Evolutionary conservation across 2,888 invertebrate species (phyloP).

Genomic region (Erebia epiphron): DNA sequence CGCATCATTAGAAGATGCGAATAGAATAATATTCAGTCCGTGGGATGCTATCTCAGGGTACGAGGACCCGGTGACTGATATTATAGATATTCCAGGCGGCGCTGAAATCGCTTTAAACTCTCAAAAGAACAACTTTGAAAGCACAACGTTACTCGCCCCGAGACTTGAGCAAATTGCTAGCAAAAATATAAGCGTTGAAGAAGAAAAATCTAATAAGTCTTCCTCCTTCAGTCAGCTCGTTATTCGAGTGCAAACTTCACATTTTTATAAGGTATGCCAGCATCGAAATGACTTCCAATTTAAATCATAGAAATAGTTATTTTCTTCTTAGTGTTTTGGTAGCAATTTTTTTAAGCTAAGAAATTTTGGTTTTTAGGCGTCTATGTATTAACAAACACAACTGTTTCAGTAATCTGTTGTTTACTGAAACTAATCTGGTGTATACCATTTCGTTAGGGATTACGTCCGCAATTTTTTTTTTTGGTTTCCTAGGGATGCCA

Average conservation of each 20-base stretch:
- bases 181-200: constrained; percentile 75
- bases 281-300: constrained; percentile 25
- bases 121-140: constrained; percentile 64
- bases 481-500: no score
- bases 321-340: background rate
- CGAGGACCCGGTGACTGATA: constrained; percentile 73
- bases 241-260: constrained; percentile 76
- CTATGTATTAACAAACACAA: no score
- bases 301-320: constrained; percentile 25
- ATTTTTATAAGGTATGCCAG: constrained; percentile 71
- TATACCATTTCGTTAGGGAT: no score
- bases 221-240: constrained; percentile 78
- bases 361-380: no score
- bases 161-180: constrained; percentile 67
- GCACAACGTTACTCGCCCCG: constrained; percentile 54
- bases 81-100: constrained; percentile 76
- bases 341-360: background rate
- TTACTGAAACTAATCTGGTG: no score
- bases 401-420: no score
- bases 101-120: constrained; percentile 55
- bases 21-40: constrained; percentile 81
- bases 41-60: constrained; percentile 77
- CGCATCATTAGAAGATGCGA: constrained; percentile 77
- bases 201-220: constrained; percentile 78
- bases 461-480: no score